phyloP scores from a whole-genome alignment of 2,888 invertebrate genomes.

The Lomographa bimaculata region DNA sequence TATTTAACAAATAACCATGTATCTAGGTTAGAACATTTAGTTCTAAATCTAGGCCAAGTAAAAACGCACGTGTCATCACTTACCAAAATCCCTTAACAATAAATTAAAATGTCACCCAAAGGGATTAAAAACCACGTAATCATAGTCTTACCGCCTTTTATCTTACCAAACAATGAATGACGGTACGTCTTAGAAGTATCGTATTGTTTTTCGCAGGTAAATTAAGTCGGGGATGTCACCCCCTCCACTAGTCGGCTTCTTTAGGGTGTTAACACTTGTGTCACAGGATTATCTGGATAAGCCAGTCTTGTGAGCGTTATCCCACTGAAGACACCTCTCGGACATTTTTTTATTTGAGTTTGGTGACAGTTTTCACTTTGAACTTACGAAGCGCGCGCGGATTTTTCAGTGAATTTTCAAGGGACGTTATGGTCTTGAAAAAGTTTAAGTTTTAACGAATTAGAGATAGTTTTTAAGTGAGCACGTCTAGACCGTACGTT shows the following conservation, averaged over 20 bases:
- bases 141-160: constrained; percentile 10
- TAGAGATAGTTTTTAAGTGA: not conserved
- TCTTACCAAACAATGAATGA: constrained; percentile 7
- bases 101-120: constrained; percentile 11
- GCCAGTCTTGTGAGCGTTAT: constrained; percentile 41
- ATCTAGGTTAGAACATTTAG: no score
- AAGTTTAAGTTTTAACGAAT: not conserved
- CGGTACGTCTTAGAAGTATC: not conserved
- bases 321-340: constrained; percentile 33
- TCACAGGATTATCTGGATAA: constrained; percentile 53
- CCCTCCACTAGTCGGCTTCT: constrained; percentile 45
- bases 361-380: no score
- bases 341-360: constrained; percentile 1
- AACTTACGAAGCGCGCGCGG: no score
- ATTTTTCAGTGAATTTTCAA: no score
- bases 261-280: constrained; percentile 47
- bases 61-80: constrained; percentile 12
- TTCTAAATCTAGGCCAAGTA: not conserved
- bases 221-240: constrained; percentile 32
- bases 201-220: constrained; percentile 45
- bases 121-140: constrained; percentile 15
- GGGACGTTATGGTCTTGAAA: not conserved
- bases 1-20: no score
- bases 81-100: constrained; percentile 4
- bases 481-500: no score